Percentiles rank a stretch among this genome's conserved stretches.
These are phyloP conservation scores for Trachelipus rathkii DNA, from an alignment of 1,140 invertebrate genomes.

Conservation along the genomic window DNA sequence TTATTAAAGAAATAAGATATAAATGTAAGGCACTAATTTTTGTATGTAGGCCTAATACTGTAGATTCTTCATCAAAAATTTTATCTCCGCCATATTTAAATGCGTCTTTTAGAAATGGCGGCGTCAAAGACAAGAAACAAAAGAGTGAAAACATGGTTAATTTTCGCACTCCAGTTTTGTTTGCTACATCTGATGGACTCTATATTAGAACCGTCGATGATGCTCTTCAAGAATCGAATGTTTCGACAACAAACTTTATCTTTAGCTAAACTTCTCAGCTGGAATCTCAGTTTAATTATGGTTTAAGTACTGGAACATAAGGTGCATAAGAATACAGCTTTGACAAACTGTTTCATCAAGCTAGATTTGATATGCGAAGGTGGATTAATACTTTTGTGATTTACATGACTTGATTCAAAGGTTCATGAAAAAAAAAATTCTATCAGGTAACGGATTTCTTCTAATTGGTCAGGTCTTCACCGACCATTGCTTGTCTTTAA, in stretches of 20 bases:
- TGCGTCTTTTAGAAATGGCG: constrained; percentile 5
- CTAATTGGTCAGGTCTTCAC: too few relatives aligned
- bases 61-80: constrained; percentile 38
- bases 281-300: constrained; percentile 32
- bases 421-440: too few relatives aligned
- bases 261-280: constrained; percentile 19
- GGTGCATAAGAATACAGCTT: constrained; percentile 36
- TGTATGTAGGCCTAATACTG: constrained; percentile 38
- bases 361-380: too few relatives aligned
- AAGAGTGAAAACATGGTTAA: constrained; percentile 36
- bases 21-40: constrained; percentile 37
- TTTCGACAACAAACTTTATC: constrained; percentile 28
- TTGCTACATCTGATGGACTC: constrained; percentile 39
- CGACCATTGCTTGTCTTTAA: too few relatives aligned
- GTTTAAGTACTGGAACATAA: constrained; percentile 34
- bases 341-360: too few relatives aligned
- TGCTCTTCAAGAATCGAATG: constrained; percentile 27
- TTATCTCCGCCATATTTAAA: constrained; percentile 8
- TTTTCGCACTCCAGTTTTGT: constrained; percentile 38
- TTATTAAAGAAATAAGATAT: constrained; percentile 31
- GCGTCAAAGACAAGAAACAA: constrained; percentile 18
- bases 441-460: too few relatives aligned
- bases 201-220: constrained; percentile 41
- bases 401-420: too few relatives aligned
- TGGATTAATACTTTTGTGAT: too few relatives aligned